phyloP scores from a whole-genome alignment of 1,140 invertebrate species.

The Solenopsis fugax region DNA sequence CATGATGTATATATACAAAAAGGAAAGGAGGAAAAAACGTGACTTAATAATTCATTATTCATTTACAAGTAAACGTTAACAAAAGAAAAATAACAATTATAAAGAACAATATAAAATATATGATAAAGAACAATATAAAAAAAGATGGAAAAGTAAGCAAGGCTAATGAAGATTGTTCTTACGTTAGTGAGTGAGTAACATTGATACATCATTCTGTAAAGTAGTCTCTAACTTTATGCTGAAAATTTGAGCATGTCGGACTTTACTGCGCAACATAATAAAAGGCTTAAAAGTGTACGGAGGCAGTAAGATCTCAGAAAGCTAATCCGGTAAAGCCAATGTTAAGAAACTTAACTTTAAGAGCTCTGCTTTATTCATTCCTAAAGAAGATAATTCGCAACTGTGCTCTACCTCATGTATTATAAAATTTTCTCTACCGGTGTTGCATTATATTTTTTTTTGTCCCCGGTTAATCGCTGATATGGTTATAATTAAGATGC shows the following conservation, averaged over 20 bases:
- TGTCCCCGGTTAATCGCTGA: not conserved
- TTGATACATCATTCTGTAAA: not conserved
- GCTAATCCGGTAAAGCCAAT: conserved; percentile 52
- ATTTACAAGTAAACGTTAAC: not conserved
- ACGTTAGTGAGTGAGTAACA: not conserved
- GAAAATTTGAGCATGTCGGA: conserved; percentile 31
- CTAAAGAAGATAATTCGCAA: not conserved
- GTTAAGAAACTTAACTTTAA: conserved; percentile 43
- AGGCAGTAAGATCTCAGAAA: conserved; percentile 44
- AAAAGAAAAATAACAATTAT: not conserved
- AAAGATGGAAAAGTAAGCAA: not conserved
- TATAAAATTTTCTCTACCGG: not conserved
- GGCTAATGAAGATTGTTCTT: conserved; percentile 16
- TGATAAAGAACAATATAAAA: no score
- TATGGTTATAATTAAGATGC: not conserved
- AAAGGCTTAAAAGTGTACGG: conserved; percentile 28
- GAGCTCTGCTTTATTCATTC: conserved; percentile 27
- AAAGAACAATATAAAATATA: no score
- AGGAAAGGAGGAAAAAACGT: not conserved
- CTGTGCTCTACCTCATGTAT: not conserved
- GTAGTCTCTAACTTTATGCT: conserved; percentile 15
- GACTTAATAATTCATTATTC: not conserved
- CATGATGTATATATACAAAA: not conserved
- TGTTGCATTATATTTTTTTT: not conserved
- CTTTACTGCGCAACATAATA: conserved; percentile 37